Percentiles rank a stretch among this genome's conserved stretches.
phyloP scores from a whole-genome alignment of 2,797 vertebrate genomes.

The Melanotaenia trifasciata region DNA sequence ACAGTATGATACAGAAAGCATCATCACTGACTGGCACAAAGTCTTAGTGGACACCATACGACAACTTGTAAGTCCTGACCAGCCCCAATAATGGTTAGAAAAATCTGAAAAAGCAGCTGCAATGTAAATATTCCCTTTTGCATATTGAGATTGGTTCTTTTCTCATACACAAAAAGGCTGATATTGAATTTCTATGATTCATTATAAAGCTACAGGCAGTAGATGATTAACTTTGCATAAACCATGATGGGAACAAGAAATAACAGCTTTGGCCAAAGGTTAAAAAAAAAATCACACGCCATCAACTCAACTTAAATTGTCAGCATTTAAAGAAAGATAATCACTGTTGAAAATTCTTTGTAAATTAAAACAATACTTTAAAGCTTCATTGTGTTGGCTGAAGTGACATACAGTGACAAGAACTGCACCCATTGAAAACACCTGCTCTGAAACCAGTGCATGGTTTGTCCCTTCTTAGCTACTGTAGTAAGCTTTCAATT shows the following conservation, averaged over 20 bases:
- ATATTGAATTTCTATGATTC: neutral
- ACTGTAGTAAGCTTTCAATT: neutral
- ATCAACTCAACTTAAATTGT: neutral
- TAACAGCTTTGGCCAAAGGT: neutral
- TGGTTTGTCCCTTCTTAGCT: neutral
- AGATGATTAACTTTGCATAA: slow-evolving; percentile 5
- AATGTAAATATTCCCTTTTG: slow-evolving; percentile 5
- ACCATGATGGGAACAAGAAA: neutral
- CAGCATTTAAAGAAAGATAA: neutral
- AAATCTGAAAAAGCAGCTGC: neutral
- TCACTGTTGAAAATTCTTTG: neutral
- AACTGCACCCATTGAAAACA: neutral
- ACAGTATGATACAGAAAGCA: slow-evolving; percentile 93
- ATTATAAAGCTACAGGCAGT: neutral
- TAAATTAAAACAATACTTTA: no score
- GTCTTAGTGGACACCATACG: slow-evolving; percentile 88
- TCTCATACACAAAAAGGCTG: neutral
- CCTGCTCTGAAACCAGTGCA: neutral
- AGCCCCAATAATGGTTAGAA: no score
- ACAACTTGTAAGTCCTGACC: slow-evolving; percentile 80
- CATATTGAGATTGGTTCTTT: neutral
- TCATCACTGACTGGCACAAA: slow-evolving; percentile 91
- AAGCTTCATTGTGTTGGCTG: neutral
- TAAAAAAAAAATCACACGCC: neutral
- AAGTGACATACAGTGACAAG: neutral